Percentiles rank a stretch among this genome's conserved stretches.
These are phyloP conservation scores for Taeniopygia guttata DNA, from an alignment of 2,797 vertebrate genomes.

Conservation along the genomic window DNA sequence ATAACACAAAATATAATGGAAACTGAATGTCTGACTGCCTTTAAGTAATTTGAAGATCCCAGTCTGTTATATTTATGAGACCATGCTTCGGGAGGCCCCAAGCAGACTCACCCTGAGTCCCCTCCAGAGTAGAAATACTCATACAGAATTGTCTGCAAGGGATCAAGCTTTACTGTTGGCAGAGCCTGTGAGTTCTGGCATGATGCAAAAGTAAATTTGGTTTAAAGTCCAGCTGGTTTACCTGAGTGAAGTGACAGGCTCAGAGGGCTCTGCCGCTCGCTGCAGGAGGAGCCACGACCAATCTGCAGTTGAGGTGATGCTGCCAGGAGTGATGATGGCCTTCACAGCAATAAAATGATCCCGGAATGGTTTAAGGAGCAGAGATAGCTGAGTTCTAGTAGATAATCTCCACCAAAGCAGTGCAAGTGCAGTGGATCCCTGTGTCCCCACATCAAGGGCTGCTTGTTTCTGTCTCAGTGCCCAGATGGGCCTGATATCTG, in stretches of 20 bases:
- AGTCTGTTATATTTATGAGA: background rate
- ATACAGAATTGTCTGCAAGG: background rate
- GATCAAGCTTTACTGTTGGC: background rate
- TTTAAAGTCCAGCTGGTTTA: background rate
- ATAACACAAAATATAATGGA: background rate
- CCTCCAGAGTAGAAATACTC: background rate
- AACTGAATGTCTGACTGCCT: background rate
- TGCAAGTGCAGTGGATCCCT: background rate
- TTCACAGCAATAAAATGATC: background rate
- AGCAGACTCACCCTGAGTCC: background rate
- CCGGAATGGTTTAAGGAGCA: background rate
- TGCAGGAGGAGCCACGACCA: background rate
- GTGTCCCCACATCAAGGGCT: background rate
- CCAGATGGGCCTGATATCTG: background rate
- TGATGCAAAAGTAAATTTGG: background rate
- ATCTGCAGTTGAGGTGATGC: background rate
- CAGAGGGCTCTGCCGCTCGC: background rate
- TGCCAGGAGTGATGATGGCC: background rate
- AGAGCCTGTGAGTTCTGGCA: background rate
- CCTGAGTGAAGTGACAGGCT: background rate
- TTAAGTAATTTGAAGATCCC: background rate
- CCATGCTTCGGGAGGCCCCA: background rate
- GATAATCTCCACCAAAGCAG: background rate
- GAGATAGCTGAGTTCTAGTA: background rate
- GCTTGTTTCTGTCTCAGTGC: rapidly evolving